Evolutionary conservation across 1,140 invertebrate genomes (phyloP), one percentile per base, ranked within the genome.

Genomic region (Globodera ellingtonae): DNA sequence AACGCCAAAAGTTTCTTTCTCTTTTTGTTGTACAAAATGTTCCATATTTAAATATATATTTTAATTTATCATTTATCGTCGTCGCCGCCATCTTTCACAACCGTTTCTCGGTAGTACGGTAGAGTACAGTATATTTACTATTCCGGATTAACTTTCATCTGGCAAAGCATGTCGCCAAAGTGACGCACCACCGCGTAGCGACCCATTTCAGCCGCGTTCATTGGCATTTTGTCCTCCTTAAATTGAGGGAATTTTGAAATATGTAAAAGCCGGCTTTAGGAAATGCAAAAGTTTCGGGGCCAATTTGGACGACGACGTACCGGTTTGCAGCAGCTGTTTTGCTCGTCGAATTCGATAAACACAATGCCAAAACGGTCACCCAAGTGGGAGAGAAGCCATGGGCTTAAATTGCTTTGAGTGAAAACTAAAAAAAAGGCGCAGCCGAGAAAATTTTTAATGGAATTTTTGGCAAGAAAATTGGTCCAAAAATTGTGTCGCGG

Each of bases 371-470:
- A 72, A 10, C 56, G n/a, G 21, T 50, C 48, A 10, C 72, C n/a
- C 1, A 72, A 48, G 48, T 72, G n/a, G 48, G 48, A 52, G 56
- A 72, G 72, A 8, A 72, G 72, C 72, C 72, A 72, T 24, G 72
- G 72, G 21, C 48, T 52, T 6, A 62, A 59, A 13, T n/a, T n/a
- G 18, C 2, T 35, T 35, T 35, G 35, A 35, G 35, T 35, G 35
- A 35, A 2, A 35, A 35, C 35, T 35, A 1, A 35, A 35, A 35
- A 35, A 35, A n/a, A n/a, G 35, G 35, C 35, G 35, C 35, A 0
- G 35, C 35, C 35, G 35, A 35, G 35, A 35, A 35, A 35, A 3
- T 35, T 35, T 35, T 35, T 35, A 3, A 35, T 35, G 35, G 3
- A 35, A 35, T 35, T 35, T 35, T 35, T 35, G 35, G 1, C 35